Base-by-base conservation (phyloP, 2,113 vertebrate genomes). In the Siphamia tubifer region DNA sequence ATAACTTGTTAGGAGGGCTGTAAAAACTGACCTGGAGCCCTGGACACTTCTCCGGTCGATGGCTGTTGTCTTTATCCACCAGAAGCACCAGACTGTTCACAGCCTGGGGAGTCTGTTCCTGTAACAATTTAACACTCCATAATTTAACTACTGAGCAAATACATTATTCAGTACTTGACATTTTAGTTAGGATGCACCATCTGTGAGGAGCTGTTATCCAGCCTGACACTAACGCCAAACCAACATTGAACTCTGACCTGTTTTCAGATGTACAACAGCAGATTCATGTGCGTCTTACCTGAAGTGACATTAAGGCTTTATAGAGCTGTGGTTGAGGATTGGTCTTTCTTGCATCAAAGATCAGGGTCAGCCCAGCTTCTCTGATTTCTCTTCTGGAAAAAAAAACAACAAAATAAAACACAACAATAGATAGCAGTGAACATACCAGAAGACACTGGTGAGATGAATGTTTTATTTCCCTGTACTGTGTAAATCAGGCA, bases 301-400 rank as follows among this genome's bases (percentile, higher is more conserved):
- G 94, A 54, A 91, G 61, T 0, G 87, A 79, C 51, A 92, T 89
- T 60, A 99, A 86, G 19, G 96, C 94, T 0, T 93, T 90, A 44
- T 90, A 85, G 2, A 99, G 86, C 34, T 71, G 73, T 0, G 91
- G 86, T 7, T 85, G 75, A 0, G 90, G 94, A 0, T 85, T 79
- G 3, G 80, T 90, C 68, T 89, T 94, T 79, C 94, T 90, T 30
- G 93, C 94, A 76, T 99, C 95, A 9, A 96, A 90, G 76, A 98
- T 68, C 0, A 97, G 11, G 0, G 75, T 92, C 78, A 97, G 60
- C 23, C 95, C 96, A 0, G 60, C 16, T 17, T 93, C 89, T 84
- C 87, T 91, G 0, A 55, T 81, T 23, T 94, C 93, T 51, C 67
- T 91, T 86, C 96, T 98, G 36, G 3, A 77, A 1, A 45, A 21